Evolutionary conservation across 2,797 vertebrate genomes (phyloP).

Genomic region (Gymnothorax javanicus): DNA sequence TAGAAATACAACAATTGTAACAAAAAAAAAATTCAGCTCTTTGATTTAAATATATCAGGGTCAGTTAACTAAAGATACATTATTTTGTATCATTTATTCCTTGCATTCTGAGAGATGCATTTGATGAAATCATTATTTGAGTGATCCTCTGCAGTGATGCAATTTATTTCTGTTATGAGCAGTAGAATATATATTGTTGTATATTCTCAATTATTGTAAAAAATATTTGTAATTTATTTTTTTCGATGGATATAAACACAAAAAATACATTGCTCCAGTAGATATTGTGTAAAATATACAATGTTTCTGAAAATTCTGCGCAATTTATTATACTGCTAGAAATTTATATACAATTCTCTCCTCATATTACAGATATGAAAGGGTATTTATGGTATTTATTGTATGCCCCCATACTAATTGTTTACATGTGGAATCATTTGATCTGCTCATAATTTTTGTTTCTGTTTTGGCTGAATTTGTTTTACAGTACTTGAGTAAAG

Average conservation of each 20-base stretch:
- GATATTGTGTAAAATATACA: neutral
- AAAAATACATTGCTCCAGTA: neutral
- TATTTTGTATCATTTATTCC: neutral
- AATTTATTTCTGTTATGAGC: neutral
- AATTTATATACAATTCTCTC: constrained; percentile 2
- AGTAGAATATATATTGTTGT: neutral
- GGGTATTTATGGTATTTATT: constrained; percentile 14
- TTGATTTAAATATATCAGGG: neutral
- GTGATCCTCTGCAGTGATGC: neutral
- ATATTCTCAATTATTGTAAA: neutral
- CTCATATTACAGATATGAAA: constrained; percentile 19
- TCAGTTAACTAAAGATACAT: neutral
- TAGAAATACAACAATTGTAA: neutral
- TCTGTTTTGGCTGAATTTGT: constrained; percentile 10
- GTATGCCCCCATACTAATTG: constrained; percentile 21
- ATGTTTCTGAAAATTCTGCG: neutral
- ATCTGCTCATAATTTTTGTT: constrained; percentile 17
- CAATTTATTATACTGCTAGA: neutral
- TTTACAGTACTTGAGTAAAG: constrained; percentile 14
- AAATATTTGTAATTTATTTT: neutral
- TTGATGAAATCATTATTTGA: neutral
- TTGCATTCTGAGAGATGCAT: neutral
- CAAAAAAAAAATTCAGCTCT: neutral
- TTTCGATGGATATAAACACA: neutral
- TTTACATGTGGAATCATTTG: constrained; percentile 26